Base-by-base conservation (phyloP, 2,888 invertebrate species). In the Hydropsyche betteni region DNA sequence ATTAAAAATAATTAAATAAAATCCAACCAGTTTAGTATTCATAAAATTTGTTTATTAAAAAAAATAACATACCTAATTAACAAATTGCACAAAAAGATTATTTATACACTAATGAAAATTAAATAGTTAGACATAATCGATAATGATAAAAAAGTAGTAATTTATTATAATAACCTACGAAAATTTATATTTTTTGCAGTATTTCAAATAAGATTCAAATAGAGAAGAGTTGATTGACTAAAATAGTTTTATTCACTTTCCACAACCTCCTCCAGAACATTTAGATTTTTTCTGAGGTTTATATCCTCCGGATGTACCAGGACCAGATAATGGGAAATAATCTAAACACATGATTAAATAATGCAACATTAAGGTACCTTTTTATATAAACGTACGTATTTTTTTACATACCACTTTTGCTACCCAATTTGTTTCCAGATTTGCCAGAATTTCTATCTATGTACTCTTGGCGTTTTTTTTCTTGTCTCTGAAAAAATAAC, bases 241-340 rank as follows among this genome's bases (percentile, higher is more conserved):
- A 10, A 16, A 10, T 12, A 10, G 4, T n/a, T 33, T 68, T 10
- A 12, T 16, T 55, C 80, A 80, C 81, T 80, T 80, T 71, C 84
- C 84, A 81, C 84, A 85, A 69, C 84, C 84, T 68, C 84, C 84
- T 44, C 83, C 82, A 24, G 83, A 81, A 79, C 84, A 84, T 44
- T 83, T 81, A 78, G 82, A 82, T 79, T 81, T 82, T 78, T 82
- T 83, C 24, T 82, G 82, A 7, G 84, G 81, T 79, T 82, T 81
- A 76, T 85, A 85, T 38, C 81, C 82, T 1, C 82, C 81, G 4
- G 81, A 81, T 74, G 81, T 80, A 24, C 82, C 81, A 74, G 81
- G 80, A 4, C 84, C 84, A 81, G 82, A 83, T 38, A 85, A 79
- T 14, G 85, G 85, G 80, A 83, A 82, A 76, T 84, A 84, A 14